Percentiles rank a stretch among this genome's conserved stretches.
Conservation (phyloP, 2,888 invertebrate species). For the Oegoconia quadripuncta region DNA sequence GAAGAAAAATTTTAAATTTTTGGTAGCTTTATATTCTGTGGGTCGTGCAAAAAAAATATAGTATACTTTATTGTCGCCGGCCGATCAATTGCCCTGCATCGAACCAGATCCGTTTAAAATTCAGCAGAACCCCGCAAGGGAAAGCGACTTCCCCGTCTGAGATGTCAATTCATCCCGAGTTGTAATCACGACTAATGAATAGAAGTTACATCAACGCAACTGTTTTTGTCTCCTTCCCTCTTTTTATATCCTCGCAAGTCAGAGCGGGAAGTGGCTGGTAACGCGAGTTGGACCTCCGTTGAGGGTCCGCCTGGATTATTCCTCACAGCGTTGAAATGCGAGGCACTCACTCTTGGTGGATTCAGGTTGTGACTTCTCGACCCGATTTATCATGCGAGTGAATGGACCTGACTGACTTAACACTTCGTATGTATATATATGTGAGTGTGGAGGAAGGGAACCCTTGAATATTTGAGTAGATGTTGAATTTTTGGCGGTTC, state of each 20-base stretch:
- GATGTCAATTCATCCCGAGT: conserved; percentile 73
- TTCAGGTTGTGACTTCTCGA: conserved; percentile 68
- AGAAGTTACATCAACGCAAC: conserved; percentile 56
- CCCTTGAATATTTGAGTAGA: too few species aligned
- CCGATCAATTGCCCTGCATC: too few species aligned
- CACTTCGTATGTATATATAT: conserved; percentile 21
- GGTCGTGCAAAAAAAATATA: too few species aligned
- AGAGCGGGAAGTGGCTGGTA: conserved; percentile 48
- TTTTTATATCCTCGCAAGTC: conserved; percentile 32
- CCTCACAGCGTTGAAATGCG: conserved; percentile 73
- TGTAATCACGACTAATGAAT: conserved; percentile 76
- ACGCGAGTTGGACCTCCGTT: conserved; percentile 44
- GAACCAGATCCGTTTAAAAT: conserved; percentile 41
- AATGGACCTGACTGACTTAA: conserved; percentile 35
- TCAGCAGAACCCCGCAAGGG: conserved; percentile 67
- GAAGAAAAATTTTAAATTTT: too few species aligned
- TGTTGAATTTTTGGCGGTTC: too few species aligned
- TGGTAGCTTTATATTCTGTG: too few species aligned
- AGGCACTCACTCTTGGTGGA: conserved; percentile 68
- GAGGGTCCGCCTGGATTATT: conserved; percentile 69
- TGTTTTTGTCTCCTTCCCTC: conserved; percentile 52
- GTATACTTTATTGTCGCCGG: too few species aligned
- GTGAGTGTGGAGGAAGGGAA: neutral
- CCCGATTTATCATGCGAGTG: conserved; percentile 60
- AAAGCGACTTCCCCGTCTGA: conserved; percentile 66